phyloP scores from a whole-genome alignment of 2,113 vertebrate genomes.

The Eleginops maclovinus region DNA sequence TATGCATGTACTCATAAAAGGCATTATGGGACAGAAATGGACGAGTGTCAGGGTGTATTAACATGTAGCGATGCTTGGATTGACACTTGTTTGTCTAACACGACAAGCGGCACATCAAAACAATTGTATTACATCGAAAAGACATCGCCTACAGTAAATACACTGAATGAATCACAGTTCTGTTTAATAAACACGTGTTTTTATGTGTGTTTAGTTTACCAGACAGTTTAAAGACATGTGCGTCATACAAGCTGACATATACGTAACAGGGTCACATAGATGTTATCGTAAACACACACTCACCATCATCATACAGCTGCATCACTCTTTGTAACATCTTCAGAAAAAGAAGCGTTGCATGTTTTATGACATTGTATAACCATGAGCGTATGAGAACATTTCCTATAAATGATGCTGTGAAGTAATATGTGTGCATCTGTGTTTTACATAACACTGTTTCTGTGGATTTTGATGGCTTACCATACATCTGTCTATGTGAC shows the following conservation, averaged over 20 bases:
- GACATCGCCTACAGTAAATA: constrained; percentile 1
- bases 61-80: constrained; percentile 1
- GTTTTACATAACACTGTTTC: not conserved
- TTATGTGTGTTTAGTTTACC: not conserved
- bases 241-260: not conserved
- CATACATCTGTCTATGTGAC: not conserved
- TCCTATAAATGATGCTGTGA: constrained; percentile 9
- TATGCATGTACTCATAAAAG: not conserved
- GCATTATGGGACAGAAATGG: constrained; percentile 3
- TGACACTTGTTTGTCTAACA: constrained; percentile 15
- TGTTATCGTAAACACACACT: not conserved
- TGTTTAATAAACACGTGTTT: constrained; percentile 2
- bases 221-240: constrained; percentile 9
- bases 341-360: constrained; percentile 17
- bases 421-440: not conserved
- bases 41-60: constrained; percentile 19
- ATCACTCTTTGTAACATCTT: constrained; percentile 17
- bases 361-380: constrained; percentile 31
- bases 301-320: constrained; percentile 10
- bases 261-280: not conserved
- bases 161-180: not conserved
- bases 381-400: not conserved
- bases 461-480: not conserved
- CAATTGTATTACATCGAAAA: constrained; percentile 5
- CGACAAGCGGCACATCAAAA: constrained; percentile 24